Base-by-base conservation (phyloP, 1,140 invertebrate species). In the Polypedilum pembai region DNA sequence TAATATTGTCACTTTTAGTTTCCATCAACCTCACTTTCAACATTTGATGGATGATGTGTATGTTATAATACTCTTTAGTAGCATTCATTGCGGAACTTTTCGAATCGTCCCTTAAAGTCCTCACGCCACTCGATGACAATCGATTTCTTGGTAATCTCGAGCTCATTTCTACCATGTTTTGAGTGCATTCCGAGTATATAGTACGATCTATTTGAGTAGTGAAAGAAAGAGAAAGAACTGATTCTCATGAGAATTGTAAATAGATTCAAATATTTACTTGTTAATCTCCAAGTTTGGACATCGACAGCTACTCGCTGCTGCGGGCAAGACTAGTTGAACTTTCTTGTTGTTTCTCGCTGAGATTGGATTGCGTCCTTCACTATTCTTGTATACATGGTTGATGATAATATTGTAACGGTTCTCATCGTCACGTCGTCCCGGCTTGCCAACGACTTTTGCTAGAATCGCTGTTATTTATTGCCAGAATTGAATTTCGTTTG, bases 131-230 rank as follows among this genome's bases (percentile, higher is more conserved):
- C 65, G 10, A 69, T 69, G 17, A 69, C 65, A 18, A 69, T 69
- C 18, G 65, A 69, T 12, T 69, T 69, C 20, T 18, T 18, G 5
- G 17, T 21, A 18, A 69, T 69, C 18, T 69, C 65, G 10, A 69
- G 65, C 17, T 69, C 65, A 69, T 69, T 69, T 69, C 18, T 18
- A 18, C 20, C 18, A 18, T 69, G 20, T 10, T 69, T 69, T 8
- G 65, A 69, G 20, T 69, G 65, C 65, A 69, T 69, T n/a, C 65
- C 65, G 7, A 69, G 65, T n/a, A 69, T 69, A 7, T 20, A 69
- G 65, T 69, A 69, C 20, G 65, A 69, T 69, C 65, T 69, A 18
- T 69, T 33, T n/a, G 65, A 69, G 7, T 7, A 69, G 3, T 10
- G 10, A 18, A 1, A 69, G 45, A 56, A 15, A n/a, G 45, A 56